Evolutionary conservation across 2,797 vertebrate species (phyloP), one percentile per base, ranked within the genome.

Genomic region (Crocodylus rhombifer): DNA sequence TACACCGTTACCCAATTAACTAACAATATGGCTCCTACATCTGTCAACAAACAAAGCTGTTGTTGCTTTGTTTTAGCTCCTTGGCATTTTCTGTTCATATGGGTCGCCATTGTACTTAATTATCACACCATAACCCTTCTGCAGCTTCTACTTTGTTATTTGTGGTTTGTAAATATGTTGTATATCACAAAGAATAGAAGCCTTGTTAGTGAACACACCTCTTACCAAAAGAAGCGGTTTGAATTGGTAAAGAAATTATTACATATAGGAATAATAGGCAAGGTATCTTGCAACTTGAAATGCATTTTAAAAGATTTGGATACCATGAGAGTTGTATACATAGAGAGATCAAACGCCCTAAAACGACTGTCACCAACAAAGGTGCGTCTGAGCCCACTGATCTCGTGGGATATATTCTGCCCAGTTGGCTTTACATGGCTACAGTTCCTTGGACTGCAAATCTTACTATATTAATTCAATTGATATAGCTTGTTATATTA

Each of bases 31-130:
- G 98, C 96, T 98, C 98, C 98, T 98, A 98, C 99, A 99, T 99
- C 99, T 99, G 99, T 99, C 99, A 99, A 99, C 98, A 99, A 99
- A 99, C 99, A 99, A 99, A 99, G 98, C 99, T 99, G 98, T 98
- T 98, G 98, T 98, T 99, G 97, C 98, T 98, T 99, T 97, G 97
- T 97, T 98, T 98, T 98, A 96, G 98, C 96, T 97, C 91, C 79
- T 91, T 97, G 97, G 98, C 97, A 98, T 98, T 98, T 98, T 98
- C 97, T 98, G 96, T 94, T 98, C 98, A 97, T 98, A 98, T 98
- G 98, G 97, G 97, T 97, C 89, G 97, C 97, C 97, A 97, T 98
- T 98, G 98, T 97, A 98, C 98, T 98, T 99, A 98, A 99, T 99
- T 98, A 98, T 98, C 97, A 97, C 97, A 97, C 98, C 97, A 97